Evolutionary conservation across 1,140 invertebrate genomes (phyloP), one percentile per base, ranked within the genome.

Genomic region (Trichonephila clavata): DNA sequence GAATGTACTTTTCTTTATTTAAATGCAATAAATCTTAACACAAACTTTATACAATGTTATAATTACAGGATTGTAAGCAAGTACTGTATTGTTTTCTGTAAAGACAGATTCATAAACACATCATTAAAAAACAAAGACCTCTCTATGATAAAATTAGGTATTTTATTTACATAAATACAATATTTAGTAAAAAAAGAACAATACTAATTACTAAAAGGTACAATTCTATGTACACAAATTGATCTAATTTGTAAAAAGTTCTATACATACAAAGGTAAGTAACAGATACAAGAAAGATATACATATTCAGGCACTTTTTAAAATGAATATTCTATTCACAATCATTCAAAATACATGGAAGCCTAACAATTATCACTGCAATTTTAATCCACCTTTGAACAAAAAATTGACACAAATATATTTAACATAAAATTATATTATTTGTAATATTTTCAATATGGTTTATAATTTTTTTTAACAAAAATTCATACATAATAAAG

Each of bases 81-180:
- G 10, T 50, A 50, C 50, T 50, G 50, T 1, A 50, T 10, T 50
- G 10, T 13, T 50, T 50, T 50, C 10, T 50, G 50, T 7, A 43
- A 50, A 3, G 32, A 50, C 1, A 50, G 50, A 50, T 50, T 50
- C 10, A 50, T 13, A 1, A 50, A 50, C 50, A 50, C 32, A 32
- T 32, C 5, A 50, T 50, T 50, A 50, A 50, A 50, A 10, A 50
- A 50, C 50, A 50, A 50, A 13, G 50, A 50, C 50, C 10, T 13
- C 50, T 10, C 7, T 8, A 57, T 18, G 63, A 89, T 61, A 90
- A 90, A 90, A 90, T 90, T 80, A 90, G 24, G 18, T 61, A 81
- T 43, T 81, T 89, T 65, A 80, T 90, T 81, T 81, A 90, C 68
- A 81, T 81, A 90, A 90, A 90, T 81, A 90, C 68, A 81, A 57